Evolutionary conservation across 2,888 invertebrate species (phyloP).

Genomic region (Thysanoteuthis rhombus): DNA sequence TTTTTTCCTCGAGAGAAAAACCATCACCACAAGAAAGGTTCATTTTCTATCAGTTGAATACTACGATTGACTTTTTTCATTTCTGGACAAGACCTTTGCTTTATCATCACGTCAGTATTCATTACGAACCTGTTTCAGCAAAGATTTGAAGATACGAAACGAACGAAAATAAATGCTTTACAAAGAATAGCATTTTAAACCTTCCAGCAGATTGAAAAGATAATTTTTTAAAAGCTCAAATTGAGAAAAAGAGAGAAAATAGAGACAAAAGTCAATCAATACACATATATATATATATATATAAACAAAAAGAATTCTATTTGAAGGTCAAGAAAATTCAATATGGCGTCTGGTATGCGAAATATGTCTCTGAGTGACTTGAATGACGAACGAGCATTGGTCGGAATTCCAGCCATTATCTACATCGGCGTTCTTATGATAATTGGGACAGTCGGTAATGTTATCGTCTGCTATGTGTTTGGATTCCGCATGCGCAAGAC

Average conservation of each 20-base stretch:
- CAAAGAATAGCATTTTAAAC: background rate
- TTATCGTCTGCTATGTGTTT: conserved; percentile 49
- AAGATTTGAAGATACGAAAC: background rate
- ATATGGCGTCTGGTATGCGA: background rate
- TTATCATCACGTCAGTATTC: background rate
- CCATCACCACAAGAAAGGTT: too few relatives aligned
- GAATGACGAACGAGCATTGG: conserved; percentile 36
- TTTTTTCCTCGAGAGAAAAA: background rate
- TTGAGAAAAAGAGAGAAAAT: background rate
- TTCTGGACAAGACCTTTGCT: background rate
- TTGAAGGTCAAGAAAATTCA: background rate
- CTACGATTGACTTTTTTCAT: background rate
- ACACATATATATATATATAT: background rate
- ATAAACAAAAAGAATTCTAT: background rate
- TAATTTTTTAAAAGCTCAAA: background rate
- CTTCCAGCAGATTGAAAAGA: background rate
- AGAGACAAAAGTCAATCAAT: background rate
- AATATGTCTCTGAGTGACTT: conserved; percentile 32
- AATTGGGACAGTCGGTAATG: conserved; percentile 50
- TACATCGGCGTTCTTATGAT: conserved; percentile 46
- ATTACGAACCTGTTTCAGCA: background rate
- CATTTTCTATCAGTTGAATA: background rate
- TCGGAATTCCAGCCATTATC: conserved; percentile 47
- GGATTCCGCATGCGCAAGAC: conserved; percentile 42
- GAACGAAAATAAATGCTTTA: background rate